phyloP scores from a whole-genome alignment of 2,797 vertebrate species.

The Pygocentrus nattereri region DNA sequence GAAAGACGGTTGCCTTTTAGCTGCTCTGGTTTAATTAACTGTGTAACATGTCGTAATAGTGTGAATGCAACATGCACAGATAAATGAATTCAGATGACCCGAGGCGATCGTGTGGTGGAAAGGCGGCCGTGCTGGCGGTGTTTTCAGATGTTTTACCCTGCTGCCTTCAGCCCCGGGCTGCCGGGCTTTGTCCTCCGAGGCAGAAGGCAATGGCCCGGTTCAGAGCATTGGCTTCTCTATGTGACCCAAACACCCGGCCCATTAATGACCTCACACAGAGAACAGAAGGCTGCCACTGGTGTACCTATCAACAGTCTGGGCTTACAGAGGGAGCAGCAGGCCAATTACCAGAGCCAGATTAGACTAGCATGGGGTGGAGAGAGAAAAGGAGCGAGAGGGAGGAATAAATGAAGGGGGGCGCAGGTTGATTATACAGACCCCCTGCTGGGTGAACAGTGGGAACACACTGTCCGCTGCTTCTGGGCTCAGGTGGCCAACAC shows the following conservation, averaged over 20 bases:
- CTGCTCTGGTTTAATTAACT: not conserved
- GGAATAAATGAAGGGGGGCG: conserved; percentile 4
- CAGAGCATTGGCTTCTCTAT: not conserved
- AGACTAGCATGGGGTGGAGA: conserved; percentile 3
- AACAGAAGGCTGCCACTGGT: conserved; percentile 26
- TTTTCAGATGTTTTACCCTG: not conserved
- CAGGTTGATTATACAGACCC: conserved; percentile 14
- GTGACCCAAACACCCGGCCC: conserved; percentile 7
- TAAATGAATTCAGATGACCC: not conserved
- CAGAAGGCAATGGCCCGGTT: not conserved
- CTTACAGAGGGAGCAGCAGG: conserved; percentile 22
- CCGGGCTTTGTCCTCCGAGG: conserved; percentile 7
- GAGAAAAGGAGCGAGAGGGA: not conserved
- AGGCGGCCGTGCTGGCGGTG: not conserved
- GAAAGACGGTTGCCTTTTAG: not conserved
- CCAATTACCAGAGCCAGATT: conserved; percentile 58
- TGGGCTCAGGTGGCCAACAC: conserved; percentile 14
- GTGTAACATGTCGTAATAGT: not conserved
- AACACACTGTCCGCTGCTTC: not conserved
- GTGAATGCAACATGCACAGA: not conserved
- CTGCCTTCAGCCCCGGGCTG: not conserved
- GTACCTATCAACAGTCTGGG: conserved; percentile 31
- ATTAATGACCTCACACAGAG: conserved; percentile 48
- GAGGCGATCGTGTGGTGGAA: not conserved
- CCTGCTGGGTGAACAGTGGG: conserved; percentile 13